Base-by-base conservation (phyloP, 2,797 vertebrate genomes). In the Hyperoplus lanceolatus region DNA sequence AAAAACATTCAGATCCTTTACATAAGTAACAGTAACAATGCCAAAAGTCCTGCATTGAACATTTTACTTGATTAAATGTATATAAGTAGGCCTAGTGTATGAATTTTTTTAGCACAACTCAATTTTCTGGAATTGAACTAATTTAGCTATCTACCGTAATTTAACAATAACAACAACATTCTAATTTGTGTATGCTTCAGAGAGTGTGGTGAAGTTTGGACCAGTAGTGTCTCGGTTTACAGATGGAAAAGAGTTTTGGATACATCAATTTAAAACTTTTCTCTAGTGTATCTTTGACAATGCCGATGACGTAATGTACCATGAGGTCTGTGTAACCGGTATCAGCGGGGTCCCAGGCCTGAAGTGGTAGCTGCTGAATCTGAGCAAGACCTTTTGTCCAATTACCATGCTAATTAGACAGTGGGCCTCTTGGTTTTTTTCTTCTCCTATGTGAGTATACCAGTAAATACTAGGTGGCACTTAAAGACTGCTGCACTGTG, bases 401-500 rank as follows among this genome's bases (percentile, higher is more conserved):
- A 54, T 72, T 58, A 67, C 49, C 1, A 3, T 3, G 41, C 65
- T 85, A 85, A 81, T 84, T 68, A 70, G 66, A 80, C 15, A 12
- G 48, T 9, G 75, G 83, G 79, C 62, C 75, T 58, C 55, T 15
- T 2, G 13, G 49, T 6, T 50, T 66, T 66, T 63, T 43, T 14
- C 13, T 4, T 16, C 18, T n/a, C 9, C 11, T 10, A 6, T 13
- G 16, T 50, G 3, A 13, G 16, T 8, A 54, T 39, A 41, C 43
- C 14, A 73, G 29, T 46, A 11, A 1, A 50, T 73, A 80, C n/a
- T 3, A 59, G 71, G 36, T 56, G 59, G 56, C 16, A 6, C 53
- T 80, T 46, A 38, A 55, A 70, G 48, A 45, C 36, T 13, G 46
- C 80, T 45, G 2, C 29, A 1, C 67, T 18, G 49, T 6, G 54